These are phyloP conservation scores for Procambarus virginalis DNA, from an alignment of 1,140 invertebrate species.

Conservation along the genomic window DNA sequence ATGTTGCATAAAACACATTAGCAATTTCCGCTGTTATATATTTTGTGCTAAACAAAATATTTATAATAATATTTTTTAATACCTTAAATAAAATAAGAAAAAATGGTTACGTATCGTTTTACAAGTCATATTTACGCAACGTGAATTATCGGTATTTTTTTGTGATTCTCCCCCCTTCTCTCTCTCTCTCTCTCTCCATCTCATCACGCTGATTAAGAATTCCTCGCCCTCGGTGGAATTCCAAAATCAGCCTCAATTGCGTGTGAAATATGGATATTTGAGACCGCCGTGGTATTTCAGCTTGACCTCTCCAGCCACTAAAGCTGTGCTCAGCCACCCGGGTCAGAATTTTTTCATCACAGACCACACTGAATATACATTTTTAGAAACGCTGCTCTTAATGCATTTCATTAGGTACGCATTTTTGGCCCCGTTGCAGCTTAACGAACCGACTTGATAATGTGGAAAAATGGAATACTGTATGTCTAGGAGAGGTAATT, in stretches of 20 bases:
- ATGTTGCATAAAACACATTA: too few relatives aligned
- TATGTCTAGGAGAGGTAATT: not conserved
- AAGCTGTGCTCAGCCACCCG: not conserved
- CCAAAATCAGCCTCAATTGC: conserved; percentile 24
- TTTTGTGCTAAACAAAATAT: too few relatives aligned
- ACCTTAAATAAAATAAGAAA: too few relatives aligned
- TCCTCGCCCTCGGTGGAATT: not conserved
- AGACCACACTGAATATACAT: conserved; percentile 25
- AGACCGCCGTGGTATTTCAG: conserved; percentile 12
- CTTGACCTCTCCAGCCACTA: not conserved
- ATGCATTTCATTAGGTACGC: conserved; percentile 18
- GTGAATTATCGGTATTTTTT: too few relatives aligned
- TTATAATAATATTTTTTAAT: too few relatives aligned
- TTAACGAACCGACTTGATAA: conserved; percentile 26
- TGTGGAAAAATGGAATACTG: conserved; percentile 33
- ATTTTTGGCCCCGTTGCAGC: not conserved
- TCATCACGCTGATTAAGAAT: not conserved
- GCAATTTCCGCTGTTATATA: too few relatives aligned
- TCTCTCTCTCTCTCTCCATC: not conserved
- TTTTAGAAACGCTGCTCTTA: conserved; percentile 30
- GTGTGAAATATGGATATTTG: conserved; percentile 4
- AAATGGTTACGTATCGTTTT: too few relatives aligned
- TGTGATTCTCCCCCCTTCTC: too few relatives aligned
- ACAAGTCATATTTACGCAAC: too few relatives aligned
- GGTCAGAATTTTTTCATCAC: not conserved